These are phyloP conservation scores for Mormyrus hasselquistii DNA, from an alignment of 2,797 vertebrate genomes.

Conservation along the genomic window DNA sequence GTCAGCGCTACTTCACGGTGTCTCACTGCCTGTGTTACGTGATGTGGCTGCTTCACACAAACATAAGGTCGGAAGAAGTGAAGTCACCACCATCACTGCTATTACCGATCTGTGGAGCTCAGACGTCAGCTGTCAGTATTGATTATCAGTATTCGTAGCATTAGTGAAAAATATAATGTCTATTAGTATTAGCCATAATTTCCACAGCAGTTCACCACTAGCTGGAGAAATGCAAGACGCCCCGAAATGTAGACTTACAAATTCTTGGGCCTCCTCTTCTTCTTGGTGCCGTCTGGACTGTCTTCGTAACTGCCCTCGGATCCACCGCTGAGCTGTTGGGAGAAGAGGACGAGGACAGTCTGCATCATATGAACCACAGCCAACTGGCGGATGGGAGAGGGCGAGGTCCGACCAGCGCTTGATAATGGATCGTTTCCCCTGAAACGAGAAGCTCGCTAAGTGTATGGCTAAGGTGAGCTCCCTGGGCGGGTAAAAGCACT, in stretches of 20 bases:
- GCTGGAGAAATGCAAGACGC: not conserved
- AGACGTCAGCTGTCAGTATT: not conserved
- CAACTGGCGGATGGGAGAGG: conserved; percentile 18
- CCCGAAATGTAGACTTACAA: conserved; percentile 66
- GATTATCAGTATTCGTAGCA: not conserved
- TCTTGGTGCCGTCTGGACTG: conserved; percentile 64
- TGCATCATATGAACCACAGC: conserved; percentile 52
- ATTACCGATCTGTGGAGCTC: not conserved
- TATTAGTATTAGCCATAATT: not conserved
- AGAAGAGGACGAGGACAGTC: conserved; percentile 57
- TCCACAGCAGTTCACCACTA: not conserved
- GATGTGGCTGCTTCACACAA: not conserved
- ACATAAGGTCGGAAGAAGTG: not conserved
- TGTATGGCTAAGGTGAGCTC: not conserved
- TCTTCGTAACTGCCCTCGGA: conserved; percentile 71
- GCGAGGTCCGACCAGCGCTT: not conserved
- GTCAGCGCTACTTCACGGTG: not conserved
- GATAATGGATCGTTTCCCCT: not conserved
- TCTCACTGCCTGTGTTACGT: not conserved
- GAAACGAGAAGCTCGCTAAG: not conserved
- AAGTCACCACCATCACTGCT: not conserved
- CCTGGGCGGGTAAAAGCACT: conserved; percentile 44
- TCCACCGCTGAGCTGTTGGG: conserved; percentile 72
- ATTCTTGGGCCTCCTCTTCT: conserved; percentile 82
- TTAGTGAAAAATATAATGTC: not conserved